phyloP scores from a whole-genome alignment of 2,113 vertebrate genomes.

The Anoplopoma fimbria region DNA sequence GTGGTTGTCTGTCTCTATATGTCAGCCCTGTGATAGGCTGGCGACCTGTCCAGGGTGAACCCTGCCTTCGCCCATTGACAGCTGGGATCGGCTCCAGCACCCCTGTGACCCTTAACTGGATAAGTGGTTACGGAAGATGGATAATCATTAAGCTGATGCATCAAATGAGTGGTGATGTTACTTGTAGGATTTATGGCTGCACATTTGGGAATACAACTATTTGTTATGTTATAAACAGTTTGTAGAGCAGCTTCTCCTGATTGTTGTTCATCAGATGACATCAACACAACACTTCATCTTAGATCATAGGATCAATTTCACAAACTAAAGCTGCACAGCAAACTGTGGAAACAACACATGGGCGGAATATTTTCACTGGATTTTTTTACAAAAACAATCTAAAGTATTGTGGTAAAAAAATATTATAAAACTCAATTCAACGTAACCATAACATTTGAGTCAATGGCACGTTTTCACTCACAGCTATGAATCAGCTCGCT shows the following conservation, averaged over 20 bases:
- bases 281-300: not conserved
- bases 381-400: not conserved
- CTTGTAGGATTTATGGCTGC: not conserved
- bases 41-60: no score
- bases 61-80: no score
- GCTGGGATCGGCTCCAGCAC: no score
- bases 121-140: no score
- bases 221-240: not conserved
- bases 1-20: no score
- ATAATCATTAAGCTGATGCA: no score
- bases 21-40: no score
- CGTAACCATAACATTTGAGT: not conserved
- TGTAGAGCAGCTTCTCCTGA: not conserved
- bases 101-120: no score
- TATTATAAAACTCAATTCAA: not conserved
- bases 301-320: not conserved
- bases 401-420: fast-evolving
- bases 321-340: fast-evolving
- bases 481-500: slow-evolving; percentile 66
- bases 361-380: not conserved
- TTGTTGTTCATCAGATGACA: slow-evolving; percentile 1
- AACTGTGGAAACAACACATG: not conserved
- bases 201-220: not conserved
- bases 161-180: not conserved
- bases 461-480: not conserved